Evolutionary conservation across 2,797 vertebrate genomes (phyloP), one percentile per base, ranked within the genome.

Genomic region (Microcaecilia unicolor): DNA sequence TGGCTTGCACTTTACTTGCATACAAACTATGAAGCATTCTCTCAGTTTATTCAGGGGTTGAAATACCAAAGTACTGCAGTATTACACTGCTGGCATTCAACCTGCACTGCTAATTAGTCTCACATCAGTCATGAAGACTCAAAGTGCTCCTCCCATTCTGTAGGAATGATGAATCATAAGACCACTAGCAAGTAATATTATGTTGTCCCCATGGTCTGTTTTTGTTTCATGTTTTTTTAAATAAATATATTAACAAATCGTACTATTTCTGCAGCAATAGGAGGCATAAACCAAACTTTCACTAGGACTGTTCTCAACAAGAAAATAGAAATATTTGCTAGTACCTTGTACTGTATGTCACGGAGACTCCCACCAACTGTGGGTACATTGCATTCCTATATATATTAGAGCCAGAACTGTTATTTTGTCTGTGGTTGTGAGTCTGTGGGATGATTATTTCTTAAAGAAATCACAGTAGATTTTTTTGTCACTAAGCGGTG

Each of bases 261-360:
- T 69, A 55, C 62, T 6, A 58, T 77, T 78, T 71, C 67, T 54
- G 66, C 75, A 78, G 72, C 74, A 80, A 73, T 78, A 71, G 67
- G 47, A 66, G 56, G 58, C 60, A 49, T 41, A 59, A 63, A 73
- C 64, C 69, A 74, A 75, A 76, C 58, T 71, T 65, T 68, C 59
- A 61, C 57, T 70, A 61, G 45, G 55, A 68, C 61, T 70, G 60
- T 73, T 80, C 65, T 61, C 44, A 61, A 64, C 48, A 67, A 48
- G 21, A 43, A 61, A 64, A 48, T 67, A 48, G 21, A 43, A 38
- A 44, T 32, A 35, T 50, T 61, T 61, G 48, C 31, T 58, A 68
- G 51, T 59, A 37, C 53, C 68, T 74, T 70, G 64, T 63, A 38
- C n/a, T n/a, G n/a, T 53, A 37, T 48, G 65, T 64, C 58, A 55